Evolutionary conservation across 2,113 vertebrate genomes (phyloP).

Genomic region (Saguinus midas): DNA sequence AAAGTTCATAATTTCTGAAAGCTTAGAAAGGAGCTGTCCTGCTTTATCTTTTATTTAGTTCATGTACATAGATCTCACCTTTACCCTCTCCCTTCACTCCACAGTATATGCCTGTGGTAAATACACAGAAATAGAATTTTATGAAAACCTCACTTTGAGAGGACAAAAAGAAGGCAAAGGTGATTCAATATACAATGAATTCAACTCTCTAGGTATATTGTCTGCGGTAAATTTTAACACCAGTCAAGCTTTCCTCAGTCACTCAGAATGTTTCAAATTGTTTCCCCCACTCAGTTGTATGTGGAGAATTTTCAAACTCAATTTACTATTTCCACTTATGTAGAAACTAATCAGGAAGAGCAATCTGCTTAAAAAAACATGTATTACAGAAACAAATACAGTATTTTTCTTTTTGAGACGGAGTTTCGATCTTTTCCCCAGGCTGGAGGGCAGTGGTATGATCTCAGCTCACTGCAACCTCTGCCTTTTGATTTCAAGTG

Average conservation of each 20-base stretch:
- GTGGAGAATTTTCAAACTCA: conserved; percentile 31
- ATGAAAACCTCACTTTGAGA: conserved; percentile 23
- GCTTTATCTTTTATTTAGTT: neutral
- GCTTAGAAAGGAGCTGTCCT: neutral
- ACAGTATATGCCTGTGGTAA: neutral
- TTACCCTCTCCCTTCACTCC: neutral
- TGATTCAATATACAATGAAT: neutral
- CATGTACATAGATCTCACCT: neutral
- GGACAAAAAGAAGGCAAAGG: neutral
- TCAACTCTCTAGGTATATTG: neutral
- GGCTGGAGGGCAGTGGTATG: no score
- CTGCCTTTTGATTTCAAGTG: no score
- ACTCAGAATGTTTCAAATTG: neutral
- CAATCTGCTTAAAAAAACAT: conserved; percentile 42
- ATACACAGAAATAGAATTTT: neutral
- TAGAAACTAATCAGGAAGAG: conserved; percentile 9
- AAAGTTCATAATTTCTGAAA: conserved; percentile 5
- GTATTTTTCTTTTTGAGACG: neutral
- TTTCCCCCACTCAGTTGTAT: neutral
- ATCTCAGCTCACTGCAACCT: no score
- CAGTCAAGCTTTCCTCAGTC: neutral
- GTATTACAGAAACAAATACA: conserved; percentile 24
- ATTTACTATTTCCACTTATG: conserved; percentile 7
- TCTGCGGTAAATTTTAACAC: conserved; percentile 21
- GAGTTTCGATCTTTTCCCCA: no score